Base-by-base conservation (phyloP, 2,797 vertebrate genomes). In the Paramormyrops hopkinsi region DNA sequence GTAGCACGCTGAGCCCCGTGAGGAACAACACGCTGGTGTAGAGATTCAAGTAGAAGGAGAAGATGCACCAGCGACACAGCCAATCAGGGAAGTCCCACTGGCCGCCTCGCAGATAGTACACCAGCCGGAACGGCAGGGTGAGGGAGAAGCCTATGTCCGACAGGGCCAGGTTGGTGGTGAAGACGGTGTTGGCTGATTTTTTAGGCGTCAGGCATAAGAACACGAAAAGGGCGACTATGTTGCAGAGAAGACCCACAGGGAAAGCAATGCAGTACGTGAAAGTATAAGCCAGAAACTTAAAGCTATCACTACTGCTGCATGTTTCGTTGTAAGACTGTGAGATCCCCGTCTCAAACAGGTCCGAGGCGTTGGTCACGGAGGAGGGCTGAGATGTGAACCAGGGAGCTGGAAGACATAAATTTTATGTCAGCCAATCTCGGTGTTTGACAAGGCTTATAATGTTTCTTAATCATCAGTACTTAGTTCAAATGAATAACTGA, bases 1-100 rank as follows among this genome's bases (percentile, higher is more conserved):
- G 94, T 53, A 95, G 93, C 12, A 94, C 0, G 12, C 95, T 96
- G 54, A 96, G 92, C 0, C 94, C 91, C 0, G 94, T 96, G 48
- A 96, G 95, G 90, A 96, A 95, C 88, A 96, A 91, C 88, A 96
- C 94, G 85, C 96, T 96, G 41, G 94, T 94, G 92, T 96, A 96
- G 33, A 96, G 93, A 89, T 96, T 96, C 33, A 96, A 11, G 33
- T 96, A 95, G 90, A 96, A 96, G 46, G 92, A 93, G 37, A 79
- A 96, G 19, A 94, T 91, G 2, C 95, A 95, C 82, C 93, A 87
- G 19, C 95, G 92, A 44, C 96, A 96, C 46, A 96, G 89, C 95
- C 94, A 95, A 73, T 95, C 94, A 1, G 94, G 91, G 14, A 94
- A 94, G 7, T 89, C 48, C 95, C 96, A 96, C 0, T 89, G 79